These are phyloP conservation scores for Isichthys henryi DNA, from an alignment of 2,113 vertebrate species.

Conservation along the genomic window DNA sequence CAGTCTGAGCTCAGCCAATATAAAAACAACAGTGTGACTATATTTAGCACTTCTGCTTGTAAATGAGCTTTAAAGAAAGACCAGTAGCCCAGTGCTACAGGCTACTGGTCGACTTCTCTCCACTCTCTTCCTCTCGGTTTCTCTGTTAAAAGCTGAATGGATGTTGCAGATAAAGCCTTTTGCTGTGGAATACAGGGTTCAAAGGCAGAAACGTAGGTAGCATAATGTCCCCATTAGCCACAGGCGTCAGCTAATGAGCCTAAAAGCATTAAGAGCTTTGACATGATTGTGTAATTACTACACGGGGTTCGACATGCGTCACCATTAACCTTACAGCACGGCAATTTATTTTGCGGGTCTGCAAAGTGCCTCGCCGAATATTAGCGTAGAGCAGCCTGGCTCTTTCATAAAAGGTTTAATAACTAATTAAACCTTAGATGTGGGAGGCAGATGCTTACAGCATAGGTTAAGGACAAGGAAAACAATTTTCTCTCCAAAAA, in stretches of 20 bases:
- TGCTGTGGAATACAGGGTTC: background rate
- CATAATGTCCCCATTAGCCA: background rate
- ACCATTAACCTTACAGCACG: conserved; percentile 5
- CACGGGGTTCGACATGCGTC: background rate
- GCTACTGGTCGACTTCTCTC: background rate
- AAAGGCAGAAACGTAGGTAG: background rate
- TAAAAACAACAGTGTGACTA: background rate
- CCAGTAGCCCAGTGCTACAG: background rate
- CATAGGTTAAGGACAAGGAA: background rate
- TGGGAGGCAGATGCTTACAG: conserved; percentile 1
- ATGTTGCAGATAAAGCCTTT: background rate
- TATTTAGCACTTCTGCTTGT: background rate
- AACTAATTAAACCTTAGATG: conserved; percentile 8
- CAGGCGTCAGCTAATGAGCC: background rate
- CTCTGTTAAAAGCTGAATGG: background rate
- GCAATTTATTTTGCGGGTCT: conserved; percentile 1
- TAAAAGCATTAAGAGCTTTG: conserved; percentile 3
- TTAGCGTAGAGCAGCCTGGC: background rate
- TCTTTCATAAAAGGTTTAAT: conserved; percentile 11
- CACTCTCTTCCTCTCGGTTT: background rate
- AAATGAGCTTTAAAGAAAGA: conserved; percentile 2
- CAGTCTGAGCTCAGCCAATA: background rate
- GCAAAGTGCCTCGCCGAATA: background rate
- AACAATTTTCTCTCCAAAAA: background rate
- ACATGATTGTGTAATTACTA: background rate